Conservation (phyloP, 2,888 invertebrate genomes). For the Pantelozetes paolii region DNA sequence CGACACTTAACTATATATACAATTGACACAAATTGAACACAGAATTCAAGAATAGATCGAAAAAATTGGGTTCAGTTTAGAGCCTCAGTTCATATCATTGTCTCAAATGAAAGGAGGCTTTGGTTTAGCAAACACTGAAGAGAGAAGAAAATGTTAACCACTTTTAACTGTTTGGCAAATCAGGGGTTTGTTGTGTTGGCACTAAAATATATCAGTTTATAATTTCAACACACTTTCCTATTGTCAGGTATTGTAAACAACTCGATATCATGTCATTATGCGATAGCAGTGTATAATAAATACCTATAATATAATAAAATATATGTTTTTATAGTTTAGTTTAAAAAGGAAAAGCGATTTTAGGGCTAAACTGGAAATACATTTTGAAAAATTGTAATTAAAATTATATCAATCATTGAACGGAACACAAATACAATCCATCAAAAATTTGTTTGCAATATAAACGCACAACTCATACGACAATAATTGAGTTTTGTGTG, state of each 20-base stretch:
- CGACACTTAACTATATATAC: not conserved
- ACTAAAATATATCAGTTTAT: no score
- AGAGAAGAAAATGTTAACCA: no score
- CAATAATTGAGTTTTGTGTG: conserved; percentile 19
- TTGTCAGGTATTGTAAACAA: conserved; percentile 11
- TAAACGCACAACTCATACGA: not conserved
- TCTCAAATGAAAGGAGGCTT: no score
- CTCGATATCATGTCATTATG: conserved; percentile 10
- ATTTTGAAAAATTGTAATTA: no score
- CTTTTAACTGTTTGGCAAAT: no score
- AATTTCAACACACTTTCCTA: not conserved
- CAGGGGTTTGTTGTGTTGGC: no score
- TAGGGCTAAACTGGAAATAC: no score
- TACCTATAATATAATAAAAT: not conserved
- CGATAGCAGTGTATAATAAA: not conserved
- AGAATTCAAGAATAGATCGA: not conserved
- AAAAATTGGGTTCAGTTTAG: not conserved
- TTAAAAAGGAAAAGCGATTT: no score
- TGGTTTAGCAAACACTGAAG: no score
- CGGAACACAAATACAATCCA: conserved; percentile 35
- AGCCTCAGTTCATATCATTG: not conserved
- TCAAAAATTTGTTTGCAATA: conserved; percentile 6
- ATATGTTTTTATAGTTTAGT: not conserved
- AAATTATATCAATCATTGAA: conserved; percentile 27
- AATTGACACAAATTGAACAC: not conserved